Percentiles rank a stretch among this genome's conserved stretches.
Conservation (phyloP, 2,113 vertebrate genomes). For the Apteryx mantelli region DNA sequence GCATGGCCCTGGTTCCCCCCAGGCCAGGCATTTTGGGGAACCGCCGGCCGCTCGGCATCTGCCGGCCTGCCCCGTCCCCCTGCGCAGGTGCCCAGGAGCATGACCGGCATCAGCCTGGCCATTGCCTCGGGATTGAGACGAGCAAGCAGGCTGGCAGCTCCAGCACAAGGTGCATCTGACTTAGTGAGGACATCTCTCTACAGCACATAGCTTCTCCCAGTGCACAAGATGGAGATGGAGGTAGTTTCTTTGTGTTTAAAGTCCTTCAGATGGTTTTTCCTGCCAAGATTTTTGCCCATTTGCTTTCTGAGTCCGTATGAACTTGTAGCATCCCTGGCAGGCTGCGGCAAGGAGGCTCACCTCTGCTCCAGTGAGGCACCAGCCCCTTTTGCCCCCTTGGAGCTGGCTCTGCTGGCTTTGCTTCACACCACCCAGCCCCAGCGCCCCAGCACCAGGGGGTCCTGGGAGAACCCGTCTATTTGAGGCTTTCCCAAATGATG, state of each 20-base stretch:
- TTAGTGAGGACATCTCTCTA: accelerated
- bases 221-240: too few relatives aligned
- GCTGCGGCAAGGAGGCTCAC: too few relatives aligned
- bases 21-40: background rate
- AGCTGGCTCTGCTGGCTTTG: background rate
- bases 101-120: background rate
- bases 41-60: background rate
- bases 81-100: accelerated
- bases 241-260: accelerated
- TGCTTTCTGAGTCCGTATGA: background rate
- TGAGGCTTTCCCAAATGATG: background rate
- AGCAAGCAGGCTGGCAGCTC: background rate
- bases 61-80: background rate
- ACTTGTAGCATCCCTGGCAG: too few relatives aligned
- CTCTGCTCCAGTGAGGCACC: background rate
- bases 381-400: background rate
- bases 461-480: background rate
- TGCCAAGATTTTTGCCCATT: accelerated
- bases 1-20: background rate
- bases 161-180: accelerated
- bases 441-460: background rate
- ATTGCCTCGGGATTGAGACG: background rate
- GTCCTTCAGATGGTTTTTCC: background rate
- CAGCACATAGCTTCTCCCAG: background rate
- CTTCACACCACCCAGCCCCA: background rate